These are phyloP conservation scores for Aphidius colemani DNA, from an alignment of 2,888 invertebrate species.

Conservation along the genomic window DNA sequence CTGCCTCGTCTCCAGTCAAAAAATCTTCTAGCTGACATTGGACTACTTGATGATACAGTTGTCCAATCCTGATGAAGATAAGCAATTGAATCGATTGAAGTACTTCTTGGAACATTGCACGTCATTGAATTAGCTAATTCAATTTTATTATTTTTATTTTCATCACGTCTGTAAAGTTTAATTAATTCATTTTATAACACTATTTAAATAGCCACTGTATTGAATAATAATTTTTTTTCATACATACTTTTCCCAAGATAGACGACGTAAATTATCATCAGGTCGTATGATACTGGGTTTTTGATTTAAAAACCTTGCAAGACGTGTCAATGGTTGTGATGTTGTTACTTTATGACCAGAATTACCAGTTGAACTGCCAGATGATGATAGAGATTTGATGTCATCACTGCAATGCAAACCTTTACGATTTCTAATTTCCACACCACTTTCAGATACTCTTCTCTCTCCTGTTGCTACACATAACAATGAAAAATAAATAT, in stretches of 20 bases:
- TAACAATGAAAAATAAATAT: background rate
- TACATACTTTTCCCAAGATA: constrained; percentile 65
- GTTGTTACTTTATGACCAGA: constrained; percentile 52
- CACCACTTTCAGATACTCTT: constrained; percentile 51
- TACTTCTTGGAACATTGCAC: constrained; percentile 67
- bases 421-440: constrained; percentile 29
- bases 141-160: constrained; percentile 1
- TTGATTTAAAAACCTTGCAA: constrained; percentile 66
- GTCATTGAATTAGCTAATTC: background rate
- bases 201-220: constrained; percentile 1
- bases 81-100: constrained; percentile 71
- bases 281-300: constrained; percentile 56
- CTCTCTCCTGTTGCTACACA: constrained; percentile 40
- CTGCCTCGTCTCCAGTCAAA: constrained; percentile 56
- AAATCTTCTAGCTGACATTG: constrained; percentile 38
- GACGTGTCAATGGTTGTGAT: constrained; percentile 61
- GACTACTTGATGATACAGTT: constrained; percentile 3
- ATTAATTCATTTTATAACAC: constrained; percentile 4
- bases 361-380: constrained; percentile 46
- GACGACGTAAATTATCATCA: constrained; percentile 62
- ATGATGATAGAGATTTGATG: background rate
- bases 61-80: constrained; percentile 10
- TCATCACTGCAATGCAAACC: constrained; percentile 1
- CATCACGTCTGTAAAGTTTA: constrained; percentile 8
- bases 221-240: background rate